Percentiles rank a stretch among this genome's conserved stretches.
Evolutionary conservation across 2,888 invertebrate species (phyloP).

Genomic region (Cepaea hortensis): DNA sequence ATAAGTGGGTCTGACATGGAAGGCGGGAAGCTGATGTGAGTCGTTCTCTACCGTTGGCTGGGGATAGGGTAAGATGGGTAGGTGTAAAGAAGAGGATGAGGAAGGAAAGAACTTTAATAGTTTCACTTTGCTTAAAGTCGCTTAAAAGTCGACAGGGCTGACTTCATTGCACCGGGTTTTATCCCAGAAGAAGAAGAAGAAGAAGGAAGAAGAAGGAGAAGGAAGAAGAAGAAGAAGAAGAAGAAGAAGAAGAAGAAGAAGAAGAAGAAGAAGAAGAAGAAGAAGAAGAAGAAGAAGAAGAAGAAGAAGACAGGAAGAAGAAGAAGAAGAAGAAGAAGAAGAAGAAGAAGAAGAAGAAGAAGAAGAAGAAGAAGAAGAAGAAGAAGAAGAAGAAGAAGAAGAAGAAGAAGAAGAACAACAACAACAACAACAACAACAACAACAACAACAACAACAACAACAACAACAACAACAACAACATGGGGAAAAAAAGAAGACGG

Average conservation of each 20-base stretch:
- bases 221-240: constrained; percentile 10
- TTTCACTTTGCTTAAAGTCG: too few relatives aligned
- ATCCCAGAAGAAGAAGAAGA: constrained; percentile 12
- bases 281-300: constrained; percentile 32
- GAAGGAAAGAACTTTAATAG: background rate
- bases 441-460: background rate
- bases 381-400: constrained; percentile 8
- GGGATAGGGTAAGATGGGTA: background rate
- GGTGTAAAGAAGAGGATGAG: constrained; percentile 13
- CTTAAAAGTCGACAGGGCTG: too few relatives aligned
- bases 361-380: background rate
- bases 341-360: constrained; percentile 3
- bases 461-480: background rate
- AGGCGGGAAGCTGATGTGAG: too few relatives aligned
- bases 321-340: constrained; percentile 13
- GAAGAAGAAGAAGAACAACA: constrained; percentile 22
- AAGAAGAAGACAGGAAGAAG: background rate
- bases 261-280: background rate
- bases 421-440: background rate
- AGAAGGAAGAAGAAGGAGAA: constrained; percentile 19
- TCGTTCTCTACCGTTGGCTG: too few relatives aligned
- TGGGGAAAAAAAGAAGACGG: background rate
- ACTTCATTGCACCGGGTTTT: too few relatives aligned
- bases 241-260: constrained; percentile 6
- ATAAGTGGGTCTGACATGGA: background rate